Percentiles rank a stretch among this genome's conserved stretches.
Conservation (phyloP, 2,113 vertebrate species). For the Setophaga petechia region DNA sequence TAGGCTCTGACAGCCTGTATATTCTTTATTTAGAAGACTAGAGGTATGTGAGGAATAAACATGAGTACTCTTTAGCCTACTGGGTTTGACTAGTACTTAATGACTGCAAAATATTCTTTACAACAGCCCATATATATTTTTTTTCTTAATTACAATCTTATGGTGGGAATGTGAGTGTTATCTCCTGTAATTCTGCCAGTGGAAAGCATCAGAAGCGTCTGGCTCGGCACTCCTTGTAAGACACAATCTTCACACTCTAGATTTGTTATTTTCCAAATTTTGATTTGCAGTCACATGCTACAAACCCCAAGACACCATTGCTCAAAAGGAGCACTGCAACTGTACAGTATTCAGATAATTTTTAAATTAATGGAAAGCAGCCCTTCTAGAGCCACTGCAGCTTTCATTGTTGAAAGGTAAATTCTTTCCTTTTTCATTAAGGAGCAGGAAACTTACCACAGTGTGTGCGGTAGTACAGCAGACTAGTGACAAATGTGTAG, state of each 20-base stretch:
- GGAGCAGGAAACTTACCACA: neutral
- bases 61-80: neutral
- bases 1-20: neutral
- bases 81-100: neutral
- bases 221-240: accelerated
- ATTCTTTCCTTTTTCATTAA: neutral
- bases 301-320: neutral
- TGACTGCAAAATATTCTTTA: neutral
- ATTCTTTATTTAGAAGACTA: slow-evolving; percentile 26
- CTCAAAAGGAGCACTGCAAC: neutral
- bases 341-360: neutral
- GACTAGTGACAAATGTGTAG: neutral
- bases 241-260: neutral
- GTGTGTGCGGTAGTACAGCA: neutral
- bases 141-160: neutral
- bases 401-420: neutral
- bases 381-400: neutral
- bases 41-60: neutral
- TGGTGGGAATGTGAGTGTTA: neutral
- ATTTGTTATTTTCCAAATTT: neutral
- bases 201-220: neutral
- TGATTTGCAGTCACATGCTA: neutral
- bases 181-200: neutral
- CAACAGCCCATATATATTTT: neutral
- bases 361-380: neutral